These are phyloP conservation scores for Megalopta genalis DNA, from an alignment of 1,140 invertebrate genomes.

Conservation along the genomic window DNA sequence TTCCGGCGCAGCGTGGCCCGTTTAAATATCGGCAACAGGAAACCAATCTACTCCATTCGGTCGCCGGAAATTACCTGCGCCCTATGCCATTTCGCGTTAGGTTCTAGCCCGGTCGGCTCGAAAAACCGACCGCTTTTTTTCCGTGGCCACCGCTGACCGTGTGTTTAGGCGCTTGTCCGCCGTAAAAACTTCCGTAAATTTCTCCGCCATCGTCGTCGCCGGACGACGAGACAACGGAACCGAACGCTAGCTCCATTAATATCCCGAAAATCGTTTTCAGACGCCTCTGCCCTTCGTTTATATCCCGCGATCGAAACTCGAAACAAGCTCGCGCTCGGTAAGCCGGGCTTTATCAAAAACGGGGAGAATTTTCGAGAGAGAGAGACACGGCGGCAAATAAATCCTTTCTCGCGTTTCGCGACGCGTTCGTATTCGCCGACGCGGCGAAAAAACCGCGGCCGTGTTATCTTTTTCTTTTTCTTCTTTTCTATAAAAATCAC, in stretches of 20 bases:
- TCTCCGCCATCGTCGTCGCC: no score
- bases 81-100: conserved; percentile 43
- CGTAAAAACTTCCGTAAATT: conserved; percentile 1
- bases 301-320: background rate
- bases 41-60: conserved; percentile 58
- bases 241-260: no score
- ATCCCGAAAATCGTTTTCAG: background rate
- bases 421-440: background rate
- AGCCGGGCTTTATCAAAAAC: background rate
- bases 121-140: conserved; percentile 21
- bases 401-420: background rate
- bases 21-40: conserved; percentile 61
- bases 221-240: background rate
- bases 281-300: background rate
- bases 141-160: background rate
- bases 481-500: background rate
- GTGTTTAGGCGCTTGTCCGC: background rate
- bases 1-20: conserved; percentile 37
- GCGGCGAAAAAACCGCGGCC: no score
- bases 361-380: background rate
- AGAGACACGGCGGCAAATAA: background rate
- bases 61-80: conserved; percentile 58
- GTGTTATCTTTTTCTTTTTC: no score
- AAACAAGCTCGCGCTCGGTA: background rate
- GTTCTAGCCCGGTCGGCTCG: conserved; percentile 37